Base-by-base conservation (phyloP, 2,888 invertebrate species). In the Euzetes globulus region DNA sequence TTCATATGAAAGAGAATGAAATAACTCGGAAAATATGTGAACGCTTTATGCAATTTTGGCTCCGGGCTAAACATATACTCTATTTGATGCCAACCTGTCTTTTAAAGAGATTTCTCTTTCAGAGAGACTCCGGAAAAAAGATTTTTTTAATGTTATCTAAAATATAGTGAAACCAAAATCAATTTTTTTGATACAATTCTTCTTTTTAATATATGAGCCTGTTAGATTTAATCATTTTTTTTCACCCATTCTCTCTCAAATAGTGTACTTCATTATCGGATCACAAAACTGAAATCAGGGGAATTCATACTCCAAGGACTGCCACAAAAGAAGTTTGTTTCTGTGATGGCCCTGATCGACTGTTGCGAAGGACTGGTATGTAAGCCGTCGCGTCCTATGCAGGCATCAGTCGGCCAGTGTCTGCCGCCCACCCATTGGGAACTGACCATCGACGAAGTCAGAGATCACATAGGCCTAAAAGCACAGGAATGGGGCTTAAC, bases 211-310 rank as follows among this genome's bases (percentile, higher is more conserved):
- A 19, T 9, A 65, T 65, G 15, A n/a, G 17, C 25, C 25, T n/a
- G 9, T 37, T 47, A 41, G 1, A 25, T 41, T 71, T 27, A 1
- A 22, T 27, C 1, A 9, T 4, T 25, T 7, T 55, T 22, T 45
- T 68, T 65, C 0, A 55, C 15, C 68, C n/a, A n/a, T n/a, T n/a
- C n/a, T n/a, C n/a, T n/a, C n/a, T n/a, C n/a, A n/a, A n/a, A 47
- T 72, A 79, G 79, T 47, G 78, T 80, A 47, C 77, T 79, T 22
- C 80, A 80, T 75, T 80, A 80, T 72, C 78, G 78, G 9, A 80
- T 80, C 27, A 78, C 77, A 71, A 77, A 77, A 71, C 72, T 77
- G n/a, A 70, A 74, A n/a, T 77, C 75, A 68, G 79, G 79, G 1
- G 76, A 78, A 58, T 78, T 79, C 33, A 77, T 76, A 11, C 58